phyloP scores from a whole-genome alignment of 2,888 invertebrate genomes.

The Lamproptera curius region DNA sequence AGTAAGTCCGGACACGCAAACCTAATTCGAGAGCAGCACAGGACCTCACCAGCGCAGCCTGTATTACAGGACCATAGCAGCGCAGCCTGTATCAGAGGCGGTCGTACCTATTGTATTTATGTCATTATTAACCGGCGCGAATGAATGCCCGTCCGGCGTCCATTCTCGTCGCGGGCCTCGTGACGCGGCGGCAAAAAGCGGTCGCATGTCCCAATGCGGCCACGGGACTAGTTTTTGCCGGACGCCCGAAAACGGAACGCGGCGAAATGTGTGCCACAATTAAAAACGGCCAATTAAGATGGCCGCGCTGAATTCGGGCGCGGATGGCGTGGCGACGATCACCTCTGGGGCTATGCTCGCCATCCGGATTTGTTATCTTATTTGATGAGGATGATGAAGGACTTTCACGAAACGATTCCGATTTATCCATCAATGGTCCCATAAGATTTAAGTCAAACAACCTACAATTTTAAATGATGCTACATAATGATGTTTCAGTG shows the following conservation, averaged over 20 bases:
- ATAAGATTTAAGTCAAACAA: too few relatives aligned
- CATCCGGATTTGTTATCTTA: too few relatives aligned
- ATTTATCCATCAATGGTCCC: too few relatives aligned
- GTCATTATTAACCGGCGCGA: slow-evolving; percentile 76
- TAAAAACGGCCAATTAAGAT: slow-evolving; percentile 26
- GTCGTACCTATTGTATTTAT: slow-evolving; percentile 69
- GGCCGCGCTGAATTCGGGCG: not conserved
- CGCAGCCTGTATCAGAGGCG: slow-evolving; percentile 48
- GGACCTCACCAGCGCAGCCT: too few relatives aligned
- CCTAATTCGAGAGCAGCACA: too few relatives aligned
- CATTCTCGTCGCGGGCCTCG: slow-evolving; percentile 65
- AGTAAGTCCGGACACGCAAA: too few relatives aligned
- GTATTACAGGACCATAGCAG: too few relatives aligned
- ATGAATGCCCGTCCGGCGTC: slow-evolving; percentile 75
- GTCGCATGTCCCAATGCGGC: slow-evolving; percentile 38
- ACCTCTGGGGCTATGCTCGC: not conserved
- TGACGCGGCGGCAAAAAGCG: slow-evolving; percentile 51
- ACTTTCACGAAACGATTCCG: too few relatives aligned
- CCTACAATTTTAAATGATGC: too few relatives aligned
- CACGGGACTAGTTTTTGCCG: slow-evolving; percentile 39
- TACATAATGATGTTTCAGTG: too few relatives aligned
- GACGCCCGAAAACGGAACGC: slow-evolving; percentile 49
- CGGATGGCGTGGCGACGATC: not conserved
- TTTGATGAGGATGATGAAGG: too few relatives aligned
- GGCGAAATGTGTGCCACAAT: slow-evolving; percentile 29